These are phyloP conservation scores for Hydractinia echinata DNA, from an alignment of 30 jellyfish, hydroid and myxozoan species.

Conservation along the genomic window DNA sequence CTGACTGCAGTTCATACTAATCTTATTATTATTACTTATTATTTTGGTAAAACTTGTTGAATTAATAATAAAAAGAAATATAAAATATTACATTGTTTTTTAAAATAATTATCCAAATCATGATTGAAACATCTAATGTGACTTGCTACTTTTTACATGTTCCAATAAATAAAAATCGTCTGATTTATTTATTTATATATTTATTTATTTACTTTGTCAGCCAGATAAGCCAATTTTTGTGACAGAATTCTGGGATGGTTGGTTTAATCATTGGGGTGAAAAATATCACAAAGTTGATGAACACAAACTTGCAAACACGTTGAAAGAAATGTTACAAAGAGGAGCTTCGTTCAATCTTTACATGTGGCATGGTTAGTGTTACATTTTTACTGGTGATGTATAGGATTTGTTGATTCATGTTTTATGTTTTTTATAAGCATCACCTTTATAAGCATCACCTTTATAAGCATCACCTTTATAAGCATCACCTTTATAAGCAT, in stretches of 20 bases:
- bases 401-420: too few relatives aligned
- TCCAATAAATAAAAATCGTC: background rate
- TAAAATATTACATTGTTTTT: background rate
- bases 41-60: too few relatives aligned
- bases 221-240: slow-evolving; percentile 85
- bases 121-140: background rate
- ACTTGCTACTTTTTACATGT: background rate
- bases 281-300: slow-evolving; percentile 69
- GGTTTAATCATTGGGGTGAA: slow-evolving; percentile 99
- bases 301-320: slow-evolving; percentile 35
- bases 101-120: background rate
- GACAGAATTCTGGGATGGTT: slow-evolving; percentile 97
- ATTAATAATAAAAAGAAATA: background rate
- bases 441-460: too few relatives aligned
- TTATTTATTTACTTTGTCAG: slow-evolving; percentile 24
- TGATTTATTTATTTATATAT: slow-evolving; percentile 16
- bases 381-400: too few relatives aligned
- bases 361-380: slow-evolving; percentile 79
- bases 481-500: too few relatives aligned
- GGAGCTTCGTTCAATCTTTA: slow-evolving; percentile 90
- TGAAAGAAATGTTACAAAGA: slow-evolving; percentile 37
- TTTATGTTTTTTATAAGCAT: too few relatives aligned
- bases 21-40: too few relatives aligned
- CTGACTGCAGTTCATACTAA: too few relatives aligned
- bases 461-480: too few relatives aligned